A percentile compares a stretch with the other conserved stretches of the same genome.
These are phyloP conservation scores for Sus scrofa DNA, from an alignment of 2,113 vertebrate species.

Conservation along the genomic window DNA sequence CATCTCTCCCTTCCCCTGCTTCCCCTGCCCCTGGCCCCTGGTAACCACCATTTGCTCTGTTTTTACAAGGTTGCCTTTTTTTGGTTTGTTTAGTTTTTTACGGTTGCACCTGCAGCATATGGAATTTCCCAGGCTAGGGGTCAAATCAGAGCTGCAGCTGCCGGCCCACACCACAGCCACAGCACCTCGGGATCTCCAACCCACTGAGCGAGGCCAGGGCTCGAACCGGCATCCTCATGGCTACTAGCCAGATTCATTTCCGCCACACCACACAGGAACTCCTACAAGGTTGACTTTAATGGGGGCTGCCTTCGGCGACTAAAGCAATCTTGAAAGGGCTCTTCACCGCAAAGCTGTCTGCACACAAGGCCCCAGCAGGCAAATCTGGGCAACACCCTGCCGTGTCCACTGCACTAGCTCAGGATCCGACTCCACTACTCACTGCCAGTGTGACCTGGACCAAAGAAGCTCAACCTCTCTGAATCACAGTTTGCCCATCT, in stretches of 20 bases:
- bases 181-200: too few relatives aligned
- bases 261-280: too few relatives aligned
- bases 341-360: neutral
- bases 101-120: too few relatives aligned
- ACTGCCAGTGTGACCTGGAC: neutral
- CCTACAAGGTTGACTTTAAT: neutral
- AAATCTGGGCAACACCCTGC: accelerated
- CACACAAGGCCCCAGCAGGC: neutral
- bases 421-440: neutral
- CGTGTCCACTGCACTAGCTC: neutral
- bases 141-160: too few relatives aligned
- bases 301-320: neutral
- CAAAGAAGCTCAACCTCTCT: neutral
- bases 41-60: neutral
- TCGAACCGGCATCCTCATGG: too few relatives aligned
- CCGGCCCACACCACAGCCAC: too few relatives aligned
- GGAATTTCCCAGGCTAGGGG: too few relatives aligned
- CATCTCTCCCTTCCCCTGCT: neutral
- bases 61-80: neutral
- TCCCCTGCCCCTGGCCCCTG: neutral
- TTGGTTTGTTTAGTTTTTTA: too few relatives aligned
- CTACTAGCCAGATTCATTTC: too few relatives aligned
- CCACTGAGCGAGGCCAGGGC: too few relatives aligned
- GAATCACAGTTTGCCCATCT: neutral
- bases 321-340: neutral